Evolutionary conservation across 2,888 invertebrate genomes (phyloP).

Genomic region (Augochlorella aurata): DNA sequence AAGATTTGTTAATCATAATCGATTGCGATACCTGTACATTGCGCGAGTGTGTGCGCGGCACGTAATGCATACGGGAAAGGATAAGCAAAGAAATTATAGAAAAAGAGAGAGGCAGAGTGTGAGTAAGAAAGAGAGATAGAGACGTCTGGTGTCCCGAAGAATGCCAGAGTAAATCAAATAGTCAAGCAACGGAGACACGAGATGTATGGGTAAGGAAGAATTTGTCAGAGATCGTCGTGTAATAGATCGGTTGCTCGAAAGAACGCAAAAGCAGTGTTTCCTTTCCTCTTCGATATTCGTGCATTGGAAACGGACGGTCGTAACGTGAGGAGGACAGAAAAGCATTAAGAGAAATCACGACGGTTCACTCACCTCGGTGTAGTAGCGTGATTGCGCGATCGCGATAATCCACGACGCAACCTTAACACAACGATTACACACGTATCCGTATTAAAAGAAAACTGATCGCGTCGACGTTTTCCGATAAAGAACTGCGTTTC

Average conservation of each 20-base stretch:
- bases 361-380: slow-evolving; percentile 52
- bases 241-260: slow-evolving; percentile 28
- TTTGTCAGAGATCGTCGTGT: slow-evolving; percentile 18
- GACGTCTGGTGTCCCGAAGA: slow-evolving; percentile 22
- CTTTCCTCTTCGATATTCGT: slow-evolving; percentile 33
- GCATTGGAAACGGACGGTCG: slow-evolving; percentile 47
- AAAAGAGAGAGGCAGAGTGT: slow-evolving; percentile 47
- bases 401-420: slow-evolving; percentile 43
- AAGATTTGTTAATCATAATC: slow-evolving; percentile 26
- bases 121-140: slow-evolving; percentile 42
- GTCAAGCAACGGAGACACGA: neutral
- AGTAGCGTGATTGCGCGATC: slow-evolving; percentile 31
- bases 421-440: slow-evolving; percentile 42
- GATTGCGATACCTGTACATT: slow-evolving; percentile 45
- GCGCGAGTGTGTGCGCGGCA: slow-evolving; percentile 2
- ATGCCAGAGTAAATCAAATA: slow-evolving; percentile 27
- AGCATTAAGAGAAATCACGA: slow-evolving; percentile 28
- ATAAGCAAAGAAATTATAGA: slow-evolving; percentile 5
- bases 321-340: slow-evolving; percentile 25
- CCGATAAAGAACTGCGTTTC: neutral
- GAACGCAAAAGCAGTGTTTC: slow-evolving; percentile 19
- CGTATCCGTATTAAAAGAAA: neutral
- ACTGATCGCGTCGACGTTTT: slow-evolving; percentile 1
- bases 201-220: neutral
- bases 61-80: slow-evolving; percentile 52